A percentile compares a stretch with the other conserved stretches of the same genome.
Evolutionary conservation across 2,888 invertebrate genomes (phyloP).

Genomic region (Tryphoninae sp.): DNA sequence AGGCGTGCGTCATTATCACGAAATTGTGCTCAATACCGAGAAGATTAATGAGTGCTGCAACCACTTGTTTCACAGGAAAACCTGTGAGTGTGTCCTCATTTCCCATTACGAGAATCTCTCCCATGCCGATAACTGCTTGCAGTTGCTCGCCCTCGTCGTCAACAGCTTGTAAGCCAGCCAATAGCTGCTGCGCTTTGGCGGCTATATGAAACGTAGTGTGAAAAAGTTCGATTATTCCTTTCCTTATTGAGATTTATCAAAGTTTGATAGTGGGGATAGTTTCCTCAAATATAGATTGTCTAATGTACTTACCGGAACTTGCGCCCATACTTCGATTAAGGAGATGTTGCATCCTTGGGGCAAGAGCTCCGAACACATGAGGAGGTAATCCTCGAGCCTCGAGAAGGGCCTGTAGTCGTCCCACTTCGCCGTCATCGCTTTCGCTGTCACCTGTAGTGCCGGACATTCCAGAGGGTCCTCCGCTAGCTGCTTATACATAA

Average conservation of each 20-base stretch:
- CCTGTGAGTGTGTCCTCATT: conserved; percentile 99
- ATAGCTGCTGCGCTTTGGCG: conserved; percentile 95
- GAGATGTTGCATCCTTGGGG: conserved; percentile 97
- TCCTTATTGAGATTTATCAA: background rate
- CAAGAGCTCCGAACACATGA: conserved; percentile 96
- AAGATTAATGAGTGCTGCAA: conserved; percentile 95
- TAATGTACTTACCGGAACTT: conserved; percentile 85
- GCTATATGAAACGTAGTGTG: conserved; percentile 81
- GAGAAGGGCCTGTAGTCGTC: conserved; percentile 95
- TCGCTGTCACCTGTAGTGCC: conserved; percentile 85
- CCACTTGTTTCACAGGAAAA: conserved; percentile 99
- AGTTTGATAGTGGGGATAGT: background rate
- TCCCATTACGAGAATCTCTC: conserved; percentile 99
- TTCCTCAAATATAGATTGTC: background rate
- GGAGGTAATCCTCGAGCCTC: conserved; percentile 98
- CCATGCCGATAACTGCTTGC: conserved; percentile 99
- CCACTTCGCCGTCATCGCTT: conserved; percentile 97
- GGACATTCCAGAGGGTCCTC: conserved; percentile 80
- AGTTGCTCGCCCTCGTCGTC: conserved; percentile 98
- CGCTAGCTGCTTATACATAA: conserved; percentile 71
- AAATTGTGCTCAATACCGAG: conserved; percentile 99
- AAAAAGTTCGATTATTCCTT: background rate
- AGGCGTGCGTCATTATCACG: conserved; percentile 99
- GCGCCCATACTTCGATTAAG: conserved; percentile 97
- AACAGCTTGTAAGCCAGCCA: conserved; percentile 95